Percentiles rank a stretch among this genome's conserved stretches.
phyloP scores from a whole-genome alignment of 2,113 vertebrate genomes.

The Eurypyga helias region DNA sequence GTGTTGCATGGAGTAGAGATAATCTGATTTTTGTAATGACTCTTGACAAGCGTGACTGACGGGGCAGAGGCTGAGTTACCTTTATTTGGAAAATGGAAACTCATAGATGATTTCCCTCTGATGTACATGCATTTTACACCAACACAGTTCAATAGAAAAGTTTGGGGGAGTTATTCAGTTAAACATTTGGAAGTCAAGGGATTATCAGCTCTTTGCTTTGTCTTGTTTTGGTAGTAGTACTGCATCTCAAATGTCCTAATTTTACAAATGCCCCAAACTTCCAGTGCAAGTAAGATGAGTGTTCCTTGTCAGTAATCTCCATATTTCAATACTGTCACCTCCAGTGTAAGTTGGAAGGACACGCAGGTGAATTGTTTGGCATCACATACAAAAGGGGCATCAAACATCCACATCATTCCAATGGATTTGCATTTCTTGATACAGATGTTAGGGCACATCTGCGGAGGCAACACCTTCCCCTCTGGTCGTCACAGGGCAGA shows the following conservation, averaged over 20 bases:
- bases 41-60: not conserved
- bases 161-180: not conserved
- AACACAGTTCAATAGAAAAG: not conserved
- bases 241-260: not conserved
- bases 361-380: not conserved
- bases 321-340: not conserved
- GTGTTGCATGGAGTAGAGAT: not conserved
- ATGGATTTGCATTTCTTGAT: not conserved
- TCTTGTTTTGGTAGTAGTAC: not conserved
- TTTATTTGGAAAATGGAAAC: conserved; percentile 6
- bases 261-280: not conserved
- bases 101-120: not conserved
- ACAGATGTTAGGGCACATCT: not conserved
- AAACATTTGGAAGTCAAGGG: not conserved
- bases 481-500: not conserved
- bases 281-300: not conserved
- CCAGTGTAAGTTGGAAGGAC: not conserved
- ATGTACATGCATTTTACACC: not conserved
- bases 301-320: not conserved
- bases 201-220: not conserved
- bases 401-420: not conserved
- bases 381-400: not conserved
- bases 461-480: not conserved
- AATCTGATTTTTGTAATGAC: not conserved
- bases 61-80: not conserved